These are phyloP conservation scores for Macrotrachela quadricornifera DNA, from an alignment of 1,140 invertebrate genomes.

Conservation along the genomic window DNA sequence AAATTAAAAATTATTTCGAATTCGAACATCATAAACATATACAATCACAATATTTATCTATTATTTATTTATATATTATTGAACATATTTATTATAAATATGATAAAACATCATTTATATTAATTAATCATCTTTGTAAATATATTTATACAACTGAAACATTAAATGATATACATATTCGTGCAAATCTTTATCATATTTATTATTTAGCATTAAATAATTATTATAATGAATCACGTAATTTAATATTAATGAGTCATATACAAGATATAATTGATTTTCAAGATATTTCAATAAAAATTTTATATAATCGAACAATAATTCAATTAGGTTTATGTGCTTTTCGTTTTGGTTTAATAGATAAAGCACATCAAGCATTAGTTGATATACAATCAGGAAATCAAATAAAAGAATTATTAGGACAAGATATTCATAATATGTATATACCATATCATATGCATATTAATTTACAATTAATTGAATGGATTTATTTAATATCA, in stretches of 20 bases:
- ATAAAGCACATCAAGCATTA: slow-evolving; percentile 86
- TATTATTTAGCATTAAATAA: slow-evolving; percentile 95
- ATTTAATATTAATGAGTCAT: slow-evolving; percentile 92
- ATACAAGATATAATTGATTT: slow-evolving; percentile 88
- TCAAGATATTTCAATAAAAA: slow-evolving; percentile 63
- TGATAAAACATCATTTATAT: slow-evolving; percentile 35
- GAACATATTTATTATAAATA: slow-evolving; percentile 89
- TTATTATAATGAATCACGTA: slow-evolving; percentile 90
- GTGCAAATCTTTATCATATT: slow-evolving; percentile 91
- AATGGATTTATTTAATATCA: slow-evolving; percentile 93
- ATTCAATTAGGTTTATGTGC: slow-evolving; percentile 92
- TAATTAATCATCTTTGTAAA: slow-evolving; percentile 82
- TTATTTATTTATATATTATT: slow-evolving; percentile 83
- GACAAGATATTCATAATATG: slow-evolving; percentile 89
- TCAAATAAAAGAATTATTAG: slow-evolving; percentile 80
- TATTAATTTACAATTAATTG: slow-evolving; percentile 88
- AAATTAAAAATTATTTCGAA: too few species aligned
- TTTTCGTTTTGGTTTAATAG: slow-evolving; percentile 87
- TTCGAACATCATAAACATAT: too few species aligned
- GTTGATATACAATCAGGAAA: slow-evolving; percentile 94
- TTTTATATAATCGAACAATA: slow-evolving; percentile 93
- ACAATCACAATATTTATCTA: slow-evolving; percentile 44
- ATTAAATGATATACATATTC: slow-evolving; percentile 68
- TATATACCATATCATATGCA: slow-evolving; percentile 99
- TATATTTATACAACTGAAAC: slow-evolving; percentile 81